phyloP scores from a whole-genome alignment of 2,113 vertebrate species.

The Anhinga rufa region DNA sequence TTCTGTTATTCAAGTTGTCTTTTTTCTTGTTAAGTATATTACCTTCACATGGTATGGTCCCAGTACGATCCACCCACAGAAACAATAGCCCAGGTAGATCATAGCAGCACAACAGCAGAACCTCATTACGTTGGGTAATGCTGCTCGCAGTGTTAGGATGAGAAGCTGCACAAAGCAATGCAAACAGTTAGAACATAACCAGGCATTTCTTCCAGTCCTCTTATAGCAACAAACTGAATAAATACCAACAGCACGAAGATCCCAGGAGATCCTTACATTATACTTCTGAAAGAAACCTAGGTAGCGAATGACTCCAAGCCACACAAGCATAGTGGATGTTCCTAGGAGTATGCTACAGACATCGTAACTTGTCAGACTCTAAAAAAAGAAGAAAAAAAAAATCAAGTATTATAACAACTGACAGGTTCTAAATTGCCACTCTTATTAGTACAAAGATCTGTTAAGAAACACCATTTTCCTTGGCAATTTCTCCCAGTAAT shows the following conservation, averaged over 20 bases:
- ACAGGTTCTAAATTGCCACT: background rate
- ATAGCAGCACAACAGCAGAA: slow-evolving; percentile 93
- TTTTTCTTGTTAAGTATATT: background rate
- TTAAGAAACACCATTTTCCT: background rate
- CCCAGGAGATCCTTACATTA: slow-evolving; percentile 80
- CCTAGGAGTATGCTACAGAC: slow-evolving; percentile 91
- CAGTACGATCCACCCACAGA: slow-evolving; percentile 96
- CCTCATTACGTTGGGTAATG: slow-evolving; percentile 85
- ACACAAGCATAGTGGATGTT: slow-evolving; percentile 89
- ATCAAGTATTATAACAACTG: background rate
- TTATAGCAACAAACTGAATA: slow-evolving; percentile 29
- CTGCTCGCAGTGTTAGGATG: slow-evolving; percentile 84
- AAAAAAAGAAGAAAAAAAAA: background rate
- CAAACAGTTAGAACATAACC: slow-evolving; percentile 37
- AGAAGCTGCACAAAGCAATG: slow-evolving; percentile 73
- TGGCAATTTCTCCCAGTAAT: background rate
- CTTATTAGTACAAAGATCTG: background rate
- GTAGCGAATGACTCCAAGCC: slow-evolving; percentile 93
- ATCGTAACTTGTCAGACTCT: slow-evolving; percentile 91
- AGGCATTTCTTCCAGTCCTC: background rate
- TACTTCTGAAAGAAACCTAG: slow-evolving; percentile 95
- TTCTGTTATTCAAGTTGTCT: background rate
- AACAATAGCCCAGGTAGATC: slow-evolving; percentile 96
- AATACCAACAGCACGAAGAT: slow-evolving; percentile 33
- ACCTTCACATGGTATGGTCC: slow-evolving; percentile 95